Base-by-base conservation (phyloP, 1,140 invertebrate genomes). In the Matsumurasca onukii region DNA sequence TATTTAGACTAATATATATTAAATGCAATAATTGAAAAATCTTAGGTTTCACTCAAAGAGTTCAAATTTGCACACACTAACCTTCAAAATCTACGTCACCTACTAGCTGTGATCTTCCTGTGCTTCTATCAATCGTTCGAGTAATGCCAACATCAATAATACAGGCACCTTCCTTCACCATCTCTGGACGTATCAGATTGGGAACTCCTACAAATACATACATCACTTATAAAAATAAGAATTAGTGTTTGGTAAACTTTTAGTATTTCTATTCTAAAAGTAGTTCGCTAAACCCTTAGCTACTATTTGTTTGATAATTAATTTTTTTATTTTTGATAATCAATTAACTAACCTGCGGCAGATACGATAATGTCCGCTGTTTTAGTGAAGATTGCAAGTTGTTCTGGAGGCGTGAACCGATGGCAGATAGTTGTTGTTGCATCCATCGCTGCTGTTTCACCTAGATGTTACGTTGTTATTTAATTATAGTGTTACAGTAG, bases 141-240 rank as follows among this genome's bases (percentile, higher is more conserved):
- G 87, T 92, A 59, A 96, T 93, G 20, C 93, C 93, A 70, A 96
- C 91, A 80, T 96, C 94, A 70, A 96, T 94, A 22, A 96, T 80
- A 66, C 89, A 89, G 49, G 90, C 92, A n/a, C 93, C 93, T 3
- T 90, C 87, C 77, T 95, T 96, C 1, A 97, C 82, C 91, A 96
- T 95, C 62, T 94, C 86, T 20, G 88, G 87, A 67, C 85, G 91
- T 55, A 96, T 90, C 3, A 97, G 80, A 30, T 88, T 86, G 3
- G 91, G 91, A 65, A 94, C 84, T 69, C 91, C 91, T 86, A 65
- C 22, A 34, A 31, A 20, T 24, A 67, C 49, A 52, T 24, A 24
- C 24, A 31, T 68, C 22, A 20, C 30, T 15, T 20, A 31, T 31
- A 62, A 9, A 39, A 24, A 24, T 9, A n/a, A n/a, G n/a, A n/a